Conservation (phyloP, 2,888 invertebrate genomes). For the Cantharis rustica region DNA sequence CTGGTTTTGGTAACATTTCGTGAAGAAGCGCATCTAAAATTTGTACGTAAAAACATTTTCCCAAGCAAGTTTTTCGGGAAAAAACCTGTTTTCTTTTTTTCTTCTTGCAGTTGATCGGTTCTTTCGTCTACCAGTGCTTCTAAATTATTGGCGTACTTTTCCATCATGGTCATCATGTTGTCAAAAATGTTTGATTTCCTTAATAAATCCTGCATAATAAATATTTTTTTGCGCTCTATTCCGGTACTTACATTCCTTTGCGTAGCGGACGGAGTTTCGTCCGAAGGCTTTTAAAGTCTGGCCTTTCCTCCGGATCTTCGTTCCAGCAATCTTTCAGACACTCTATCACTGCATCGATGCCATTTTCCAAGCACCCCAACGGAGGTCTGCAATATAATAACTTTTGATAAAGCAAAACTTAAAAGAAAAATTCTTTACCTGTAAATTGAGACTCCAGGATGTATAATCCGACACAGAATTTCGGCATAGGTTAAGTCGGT, state of each 20-base stretch:
- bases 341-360: conserved; percentile 85
- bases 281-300: conserved; percentile 84
- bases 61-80: neutral
- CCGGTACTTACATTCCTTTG: conserved; percentile 82
- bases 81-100: conserved; percentile 91
- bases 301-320: conserved; percentile 77
- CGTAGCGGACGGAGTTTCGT: conserved; percentile 78
- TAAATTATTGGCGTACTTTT: conserved; percentile 93
- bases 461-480: conserved; percentile 65
- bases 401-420: neutral
- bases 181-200: conserved; percentile 96
- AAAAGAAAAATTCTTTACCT: conserved; percentile 58
- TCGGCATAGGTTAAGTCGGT: conserved; percentile 70
- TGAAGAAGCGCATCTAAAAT: conserved; percentile 77
- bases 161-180: conserved; percentile 98
- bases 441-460: conserved; percentile 58
- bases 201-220: neutral
- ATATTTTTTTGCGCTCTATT: neutral
- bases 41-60: conserved; percentile 21
- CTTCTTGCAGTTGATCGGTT: conserved; percentile 90
- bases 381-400: conserved; percentile 67
- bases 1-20: conserved; percentile 86
- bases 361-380: conserved; percentile 75
- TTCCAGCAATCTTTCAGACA: conserved; percentile 88
- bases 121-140: conserved; percentile 93